Percentiles rank a stretch among this genome's conserved stretches.
Conservation (phyloP, 2,888 invertebrate genomes). For the Chesias legatella region DNA sequence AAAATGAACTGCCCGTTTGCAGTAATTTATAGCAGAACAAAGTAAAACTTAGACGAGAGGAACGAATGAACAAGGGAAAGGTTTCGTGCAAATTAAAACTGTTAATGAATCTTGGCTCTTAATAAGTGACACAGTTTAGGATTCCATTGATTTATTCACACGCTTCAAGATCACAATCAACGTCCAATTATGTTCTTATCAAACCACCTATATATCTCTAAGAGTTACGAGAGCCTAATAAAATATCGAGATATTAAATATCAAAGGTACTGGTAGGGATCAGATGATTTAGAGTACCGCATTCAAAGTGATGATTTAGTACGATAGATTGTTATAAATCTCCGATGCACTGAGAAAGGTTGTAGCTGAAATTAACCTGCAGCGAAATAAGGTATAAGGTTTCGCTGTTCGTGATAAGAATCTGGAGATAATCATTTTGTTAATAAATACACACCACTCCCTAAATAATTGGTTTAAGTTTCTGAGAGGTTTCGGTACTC, state of each 20-base stretch:
- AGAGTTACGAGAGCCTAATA: slow-evolving; percentile 51
- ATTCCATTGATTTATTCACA: slow-evolving; percentile 12
- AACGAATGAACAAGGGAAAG: too few species aligned
- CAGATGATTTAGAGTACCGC: slow-evolving; percentile 22
- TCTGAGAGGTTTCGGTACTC: too few species aligned
- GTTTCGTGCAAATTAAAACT: too few species aligned
- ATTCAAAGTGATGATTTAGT: slow-evolving; percentile 38
- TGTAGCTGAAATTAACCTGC: background rate
- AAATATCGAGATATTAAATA: slow-evolving; percentile 51
- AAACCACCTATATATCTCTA: slow-evolving; percentile 19
- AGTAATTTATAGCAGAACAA: too few species aligned
- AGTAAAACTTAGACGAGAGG: too few species aligned
- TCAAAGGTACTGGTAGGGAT: slow-evolving; percentile 33
- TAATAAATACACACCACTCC: too few species aligned
- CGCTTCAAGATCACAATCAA: slow-evolving; percentile 10
- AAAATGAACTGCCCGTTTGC: too few species aligned
- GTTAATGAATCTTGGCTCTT: too few species aligned
- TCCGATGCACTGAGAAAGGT: slow-evolving; percentile 16
- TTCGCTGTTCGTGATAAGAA: too few species aligned
- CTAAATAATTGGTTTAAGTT: too few species aligned
- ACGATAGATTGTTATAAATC: slow-evolving; percentile 34
- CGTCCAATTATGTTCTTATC: slow-evolving; percentile 40
- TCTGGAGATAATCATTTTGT: too few species aligned
- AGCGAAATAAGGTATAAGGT: too few species aligned
- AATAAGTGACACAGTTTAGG: slow-evolving; percentile 2